These are phyloP conservation scores for Oreochromis tanganicae DNA, from an alignment of 2,113 vertebrate genomes.

Conservation along the genomic window DNA sequence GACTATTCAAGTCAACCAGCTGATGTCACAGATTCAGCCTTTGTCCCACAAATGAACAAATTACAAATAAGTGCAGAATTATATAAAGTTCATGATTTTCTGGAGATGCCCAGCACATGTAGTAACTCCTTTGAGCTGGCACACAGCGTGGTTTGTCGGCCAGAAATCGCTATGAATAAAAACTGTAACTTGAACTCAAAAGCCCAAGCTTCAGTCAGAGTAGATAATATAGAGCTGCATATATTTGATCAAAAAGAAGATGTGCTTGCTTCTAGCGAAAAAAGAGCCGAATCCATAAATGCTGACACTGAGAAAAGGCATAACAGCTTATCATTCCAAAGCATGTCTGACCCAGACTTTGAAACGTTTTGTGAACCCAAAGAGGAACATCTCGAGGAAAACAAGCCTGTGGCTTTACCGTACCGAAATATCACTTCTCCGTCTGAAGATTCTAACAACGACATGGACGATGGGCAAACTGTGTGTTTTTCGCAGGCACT, in stretches of 20 bases:
- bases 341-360: constrained; percentile 49
- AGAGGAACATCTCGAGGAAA: constrained; percentile 60
- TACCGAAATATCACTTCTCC: constrained; percentile 42
- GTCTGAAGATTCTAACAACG: constrained; percentile 4
- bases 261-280: constrained; percentile 15
- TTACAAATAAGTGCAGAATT: constrained; percentile 80
- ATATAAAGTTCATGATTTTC: constrained; percentile 78
- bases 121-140: constrained; percentile 51
- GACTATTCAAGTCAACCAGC: constrained; percentile 73
- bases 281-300: constrained; percentile 18
- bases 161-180: constrained; percentile 47
- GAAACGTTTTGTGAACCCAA: constrained; percentile 52
- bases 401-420: constrained; percentile 33
- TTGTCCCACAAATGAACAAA: constrained; percentile 68
- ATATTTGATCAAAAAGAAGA: constrained; percentile 35
- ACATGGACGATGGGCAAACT: constrained; percentile 76
- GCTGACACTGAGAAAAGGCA: constrained; percentile 38
- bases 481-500: constrained; percentile 92
- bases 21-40: constrained; percentile 44
- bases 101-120: constrained; percentile 74
- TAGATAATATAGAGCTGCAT: constrained; percentile 41
- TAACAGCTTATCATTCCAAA: constrained; percentile 52
- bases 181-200: constrained; percentile 42
- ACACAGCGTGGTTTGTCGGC: constrained; percentile 28
- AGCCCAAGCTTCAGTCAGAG: constrained; percentile 42